These are phyloP conservation scores for Rhabditoides inermis DNA, from an alignment of 2,888 invertebrate species.

Conservation along the genomic window DNA sequence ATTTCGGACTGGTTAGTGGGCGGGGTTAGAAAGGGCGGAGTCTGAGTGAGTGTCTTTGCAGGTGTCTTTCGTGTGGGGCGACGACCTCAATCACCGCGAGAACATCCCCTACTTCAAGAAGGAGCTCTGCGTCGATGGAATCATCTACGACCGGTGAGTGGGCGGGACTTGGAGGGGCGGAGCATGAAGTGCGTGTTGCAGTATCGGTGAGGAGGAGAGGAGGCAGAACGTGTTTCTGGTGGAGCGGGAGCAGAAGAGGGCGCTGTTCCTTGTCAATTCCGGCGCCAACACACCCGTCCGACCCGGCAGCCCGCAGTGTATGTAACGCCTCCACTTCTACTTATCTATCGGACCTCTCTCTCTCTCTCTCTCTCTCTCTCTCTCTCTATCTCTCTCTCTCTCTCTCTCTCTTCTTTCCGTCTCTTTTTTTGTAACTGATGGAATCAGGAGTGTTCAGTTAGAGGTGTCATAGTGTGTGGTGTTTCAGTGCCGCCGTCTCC, in stretches of 20 bases:
- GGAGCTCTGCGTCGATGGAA: conserved; percentile 80
- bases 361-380: too few species aligned
- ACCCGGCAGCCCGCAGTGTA: too few species aligned
- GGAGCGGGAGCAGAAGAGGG: conserved; percentile 44
- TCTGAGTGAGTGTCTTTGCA: not conserved
- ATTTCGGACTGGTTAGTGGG: conserved; percentile 67
- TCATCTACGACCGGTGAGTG: conserved; percentile 78
- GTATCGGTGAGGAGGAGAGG: conserved; percentile 45
- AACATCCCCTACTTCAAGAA: conserved; percentile 81
- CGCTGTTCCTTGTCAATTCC: too few species aligned
- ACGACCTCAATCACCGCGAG: conserved; percentile 77
- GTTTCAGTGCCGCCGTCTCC: too few species aligned
- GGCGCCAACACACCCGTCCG: too few species aligned
- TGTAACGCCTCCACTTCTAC: too few species aligned
- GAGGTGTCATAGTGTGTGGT: too few species aligned
- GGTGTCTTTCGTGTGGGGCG: conserved; percentile 87
- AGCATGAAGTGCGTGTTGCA: conserved; percentile 7
- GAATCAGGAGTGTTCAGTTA: too few species aligned
- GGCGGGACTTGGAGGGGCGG: conserved; percentile 3
- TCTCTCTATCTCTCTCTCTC: too few species aligned
- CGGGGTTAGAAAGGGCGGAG: not conserved
- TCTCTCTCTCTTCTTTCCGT: too few species aligned
- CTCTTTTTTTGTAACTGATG: too few species aligned
- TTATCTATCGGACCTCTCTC: too few species aligned
- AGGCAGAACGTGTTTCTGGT: conserved; percentile 46